Base-by-base conservation (phyloP, 2,797 vertebrate species). In the Myotis findleyi region DNA sequence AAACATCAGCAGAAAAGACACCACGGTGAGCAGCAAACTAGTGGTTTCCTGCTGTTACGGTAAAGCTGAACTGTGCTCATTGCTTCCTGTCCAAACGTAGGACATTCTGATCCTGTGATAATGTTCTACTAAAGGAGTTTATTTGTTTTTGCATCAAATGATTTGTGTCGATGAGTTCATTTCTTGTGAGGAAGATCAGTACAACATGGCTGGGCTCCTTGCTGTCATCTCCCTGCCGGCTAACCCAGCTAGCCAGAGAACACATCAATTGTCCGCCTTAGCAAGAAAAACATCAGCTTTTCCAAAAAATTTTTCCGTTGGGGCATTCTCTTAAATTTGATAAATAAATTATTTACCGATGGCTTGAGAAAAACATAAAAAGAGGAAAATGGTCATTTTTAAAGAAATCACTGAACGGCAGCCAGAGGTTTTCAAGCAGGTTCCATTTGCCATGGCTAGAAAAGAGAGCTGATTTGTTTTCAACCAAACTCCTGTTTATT, bases 111-210 rank as follows among this genome's bases (percentile, higher is more conserved):
- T 91, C 33, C 27, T 71, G 38, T 89, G 80, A 89, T 84, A 69
- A 80, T 44, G 47, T 89, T 75, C 89, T 72, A 23, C 88, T 76
- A 76, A 93, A 94, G 33, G 47, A 71, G 53, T 92, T 84, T 95
- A 80, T 89, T 96, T 93, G 81, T 88, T 82, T 81, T 97, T 85
- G 38, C 76, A 79, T 49, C 87, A 72, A 82, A 93, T 76, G 64
- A 92, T 64, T 86, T 44, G 7, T 91, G 14, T 81, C 25, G 20
- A 79, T 95, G 83, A 89, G 33, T 91, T 96, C 69, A 72, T 95
- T 94, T 76, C 55, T 93, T 44, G 75, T 53, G 66, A 77, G 66
- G 53, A 84, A 64, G 92, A 85, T 44, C 49, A n/a, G 72, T 69
- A 59, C 66, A 38, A 49, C 68, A 73, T 57, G 79, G 47, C 76